Percentiles rank a stretch among this genome's conserved stretches.
These are phyloP conservation scores for Flexamia atlantica DNA, from an alignment of 2,888 invertebrate genomes.

Conservation along the genomic window DNA sequence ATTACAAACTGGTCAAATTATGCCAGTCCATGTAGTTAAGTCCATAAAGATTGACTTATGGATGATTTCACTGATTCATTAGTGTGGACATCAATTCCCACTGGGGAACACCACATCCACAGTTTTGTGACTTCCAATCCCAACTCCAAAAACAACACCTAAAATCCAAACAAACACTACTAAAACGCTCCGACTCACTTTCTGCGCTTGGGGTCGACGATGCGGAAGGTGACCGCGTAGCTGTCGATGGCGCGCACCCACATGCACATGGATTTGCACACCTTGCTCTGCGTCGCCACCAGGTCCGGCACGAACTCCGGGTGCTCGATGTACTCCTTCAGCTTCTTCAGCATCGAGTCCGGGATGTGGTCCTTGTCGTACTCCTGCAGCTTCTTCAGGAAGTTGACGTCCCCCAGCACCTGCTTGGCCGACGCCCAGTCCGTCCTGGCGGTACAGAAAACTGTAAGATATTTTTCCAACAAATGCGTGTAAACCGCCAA, in stretches of 20 bases:
- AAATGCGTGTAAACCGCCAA: too few species aligned
- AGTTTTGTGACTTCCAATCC: too few species aligned
- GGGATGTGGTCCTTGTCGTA: constrained; percentile 93
- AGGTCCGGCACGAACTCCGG: constrained; percentile 91
- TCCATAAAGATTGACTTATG: too few species aligned
- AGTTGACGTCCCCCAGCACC: constrained; percentile 89
- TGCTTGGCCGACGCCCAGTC: constrained; percentile 92
- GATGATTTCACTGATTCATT: too few species aligned
- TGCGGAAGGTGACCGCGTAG: constrained; percentile 90
- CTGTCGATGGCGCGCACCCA: constrained; percentile 96
- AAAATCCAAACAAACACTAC: too few species aligned
- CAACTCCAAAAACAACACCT: too few species aligned
- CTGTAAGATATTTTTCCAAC: too few species aligned
- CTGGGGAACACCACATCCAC: too few species aligned
- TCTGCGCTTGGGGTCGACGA: constrained; percentile 92
- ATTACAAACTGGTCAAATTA: too few species aligned
- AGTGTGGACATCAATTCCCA: too few species aligned
- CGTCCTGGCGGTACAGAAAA: constrained; percentile 82
- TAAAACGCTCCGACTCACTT: constrained; percentile 80
- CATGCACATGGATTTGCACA: constrained; percentile 93
- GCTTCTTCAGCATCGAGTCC: constrained; percentile 85
- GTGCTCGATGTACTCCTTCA: constrained; percentile 90
- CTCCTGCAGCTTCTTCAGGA: constrained; percentile 88
- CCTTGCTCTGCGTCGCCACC: constrained; percentile 91
- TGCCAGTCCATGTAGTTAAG: too few species aligned